Base-by-base conservation (phyloP, 2,888 invertebrate genomes). In the Sarcophaga variegata region DNA sequence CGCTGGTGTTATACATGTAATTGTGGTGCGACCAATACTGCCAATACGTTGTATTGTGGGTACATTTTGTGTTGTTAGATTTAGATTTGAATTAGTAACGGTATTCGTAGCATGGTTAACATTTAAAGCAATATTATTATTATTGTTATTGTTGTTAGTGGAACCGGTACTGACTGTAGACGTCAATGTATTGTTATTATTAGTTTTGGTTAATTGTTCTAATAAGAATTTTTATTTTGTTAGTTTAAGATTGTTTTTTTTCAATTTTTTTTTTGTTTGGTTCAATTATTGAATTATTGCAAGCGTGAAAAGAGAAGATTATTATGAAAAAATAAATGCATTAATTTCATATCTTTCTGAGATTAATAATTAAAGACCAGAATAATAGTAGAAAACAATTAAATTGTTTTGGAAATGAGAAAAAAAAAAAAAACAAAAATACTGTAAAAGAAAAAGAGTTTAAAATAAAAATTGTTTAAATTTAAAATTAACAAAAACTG, bases 21-120 rank as follows among this genome's bases (percentile, higher is more conserved):
- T 92, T 12, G 92, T 92, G 49, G 92, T 92, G 75, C 92, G 91
- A 62, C 92, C 92, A 88, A 92, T 92, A 85, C 92, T 92, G n/a
- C 92, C 92, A 63, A 92, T 92, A 12, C 92, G 89, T 12, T 92
- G 92, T 78, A 92, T 91, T 59, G 89, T 89, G 14, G 70, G 90
- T 90, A 87, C 84, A 69, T 79, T 82, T 78, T 81, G 85, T 79
- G 90, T 89, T 25, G 90, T 88, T 66, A 88, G 85, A 47, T 47
- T 77, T 6, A 54, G 70, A 49, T 74, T 67, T 14, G 81, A 59
- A 27, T 77, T 69, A 74, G 75, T 49, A 27, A 78, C 81, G 79
- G 70, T 70, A 59, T 78, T 71, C n/a, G 78, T 22, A 12, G 76
- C 49, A 17, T 70, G 37, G 17, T 60, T 84, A 54, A 63, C 72